These are phyloP conservation scores for Odontophorus gujanensis DNA, from an alignment of 2,113 vertebrate genomes.

Conservation along the genomic window DNA sequence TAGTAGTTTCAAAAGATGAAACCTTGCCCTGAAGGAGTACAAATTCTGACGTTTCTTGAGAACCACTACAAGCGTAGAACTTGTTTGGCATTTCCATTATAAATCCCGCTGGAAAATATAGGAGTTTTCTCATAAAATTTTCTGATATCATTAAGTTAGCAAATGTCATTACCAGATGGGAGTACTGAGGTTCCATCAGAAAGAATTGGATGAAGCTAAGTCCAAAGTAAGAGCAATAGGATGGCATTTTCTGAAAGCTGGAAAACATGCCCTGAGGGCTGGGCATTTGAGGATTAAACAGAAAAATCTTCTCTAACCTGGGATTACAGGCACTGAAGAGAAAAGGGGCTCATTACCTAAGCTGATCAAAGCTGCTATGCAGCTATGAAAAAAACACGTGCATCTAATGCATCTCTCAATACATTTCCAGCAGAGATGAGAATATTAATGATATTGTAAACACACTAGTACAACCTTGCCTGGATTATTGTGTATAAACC, in stretches of 20 bases:
- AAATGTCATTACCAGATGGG: neutral
- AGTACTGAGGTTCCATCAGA: neutral
- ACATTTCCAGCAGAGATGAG: neutral
- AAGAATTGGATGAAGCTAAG: neutral
- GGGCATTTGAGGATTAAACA: neutral
- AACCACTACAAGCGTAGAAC: neutral
- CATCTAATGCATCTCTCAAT: accelerated
- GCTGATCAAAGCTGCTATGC: neutral
- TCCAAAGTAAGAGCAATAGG: neutral
- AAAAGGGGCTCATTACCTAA: neutral
- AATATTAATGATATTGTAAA: neutral
- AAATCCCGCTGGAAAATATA: neutral
- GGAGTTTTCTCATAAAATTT: neutral
- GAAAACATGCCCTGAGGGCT: neutral
- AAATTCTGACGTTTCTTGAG: neutral
- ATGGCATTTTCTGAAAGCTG: neutral
- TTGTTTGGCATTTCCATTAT: neutral
- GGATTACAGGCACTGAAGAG: neutral
- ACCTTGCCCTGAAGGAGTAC: neutral
- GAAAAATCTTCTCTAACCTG: neutral
- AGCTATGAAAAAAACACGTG: neutral
- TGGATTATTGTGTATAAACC: neutral
- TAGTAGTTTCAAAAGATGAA: neutral
- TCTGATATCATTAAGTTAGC: neutral
- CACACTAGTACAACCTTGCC: neutral